Base-by-base conservation (phyloP, 1,140 invertebrate species). In the Papilio xuthus region DNA sequence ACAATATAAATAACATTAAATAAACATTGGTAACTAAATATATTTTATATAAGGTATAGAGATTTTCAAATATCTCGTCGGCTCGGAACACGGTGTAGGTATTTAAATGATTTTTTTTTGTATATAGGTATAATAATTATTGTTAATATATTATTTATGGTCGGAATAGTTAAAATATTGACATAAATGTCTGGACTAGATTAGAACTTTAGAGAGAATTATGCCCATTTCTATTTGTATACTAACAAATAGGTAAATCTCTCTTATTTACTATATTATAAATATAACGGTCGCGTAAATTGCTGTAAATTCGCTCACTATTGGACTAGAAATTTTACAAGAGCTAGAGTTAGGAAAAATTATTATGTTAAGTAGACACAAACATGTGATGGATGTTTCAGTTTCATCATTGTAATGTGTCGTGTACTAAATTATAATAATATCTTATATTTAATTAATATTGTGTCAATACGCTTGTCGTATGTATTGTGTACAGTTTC, bases 171-270 rank as follows among this genome's bases (percentile, higher is more conserved):
- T 60, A 20, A 6, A 26, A 12, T 23, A 67, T 67, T 67, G 60
- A 67, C 13, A 1, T 67, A 67, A 23, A 67, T 67, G 13, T 26
- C 10, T 72, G 74, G 79, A 47, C 74, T 77, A 80, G 50, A 80
- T 37, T 56, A 44, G 60, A 67, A 32, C 4, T 67, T 67, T 28
- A 13, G 26, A 67, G 60, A 67, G 60, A 63, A 13, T 67, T 67
- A 18, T 15, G 26, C 13, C 26, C 26, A 67, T 67, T 67, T 67
- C 15, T 67, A 32, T 67, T 67, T 32, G 60, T 32, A 8, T 67
- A 28, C 3, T 28, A 15, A 67, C 60, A 67, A 67, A 67, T 28
- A 67, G 60, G 60, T 32, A 67, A 67, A 67, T 67, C 60, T 67
- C 60, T 32, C 23, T 12, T 60, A 60, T 60, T 13, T 13, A 26